A percentile compares a stretch with the other conserved stretches of the same genome.
These are phyloP conservation scores for Coremacera marginata DNA, from an alignment of 2,888 invertebrate species.

Conservation along the genomic window DNA sequence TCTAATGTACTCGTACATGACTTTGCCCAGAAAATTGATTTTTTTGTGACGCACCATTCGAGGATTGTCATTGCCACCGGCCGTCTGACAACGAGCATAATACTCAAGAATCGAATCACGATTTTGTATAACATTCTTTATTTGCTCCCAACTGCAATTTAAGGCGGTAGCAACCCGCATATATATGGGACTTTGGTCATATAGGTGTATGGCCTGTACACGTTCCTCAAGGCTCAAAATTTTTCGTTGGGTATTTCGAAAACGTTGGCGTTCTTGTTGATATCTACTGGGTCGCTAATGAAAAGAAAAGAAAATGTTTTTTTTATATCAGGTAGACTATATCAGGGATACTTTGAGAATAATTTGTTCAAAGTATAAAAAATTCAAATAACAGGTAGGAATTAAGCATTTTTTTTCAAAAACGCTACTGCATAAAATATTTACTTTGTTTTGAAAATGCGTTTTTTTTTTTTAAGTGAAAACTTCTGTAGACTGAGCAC, in stretches of 20 bases:
- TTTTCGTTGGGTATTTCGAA: conserved; percentile 50
- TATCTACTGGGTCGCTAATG: conserved; percentile 48
- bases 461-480: too few species aligned
- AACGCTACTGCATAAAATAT: too few species aligned
- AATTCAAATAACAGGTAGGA: too few species aligned
- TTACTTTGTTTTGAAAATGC: too few species aligned
- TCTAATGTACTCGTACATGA: conserved; percentile 52
- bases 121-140: conserved; percentile 52
- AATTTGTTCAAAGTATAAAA: too few species aligned
- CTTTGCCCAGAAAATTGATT: conserved; percentile 52
- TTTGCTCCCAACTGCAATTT: conserved; percentile 55
- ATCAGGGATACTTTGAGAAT: too few species aligned
- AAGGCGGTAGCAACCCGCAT: conserved; percentile 51
- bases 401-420: too few species aligned
- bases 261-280: conserved; percentile 46
- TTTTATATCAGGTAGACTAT: too few species aligned
- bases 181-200: conserved; percentile 51
- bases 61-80: conserved; percentile 47
- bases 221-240: conserved; percentile 54
- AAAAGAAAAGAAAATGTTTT: not conserved
- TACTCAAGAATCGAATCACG: conserved; percentile 51
- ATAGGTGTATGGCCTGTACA: conserved; percentile 51
- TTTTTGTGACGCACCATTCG: conserved; percentile 51
- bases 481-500: too few species aligned
- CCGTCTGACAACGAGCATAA: conserved; percentile 51